Evolutionary conservation across 2,797 vertebrate species (phyloP).

Genomic region (Triplophysa yarkandensis): DNA sequence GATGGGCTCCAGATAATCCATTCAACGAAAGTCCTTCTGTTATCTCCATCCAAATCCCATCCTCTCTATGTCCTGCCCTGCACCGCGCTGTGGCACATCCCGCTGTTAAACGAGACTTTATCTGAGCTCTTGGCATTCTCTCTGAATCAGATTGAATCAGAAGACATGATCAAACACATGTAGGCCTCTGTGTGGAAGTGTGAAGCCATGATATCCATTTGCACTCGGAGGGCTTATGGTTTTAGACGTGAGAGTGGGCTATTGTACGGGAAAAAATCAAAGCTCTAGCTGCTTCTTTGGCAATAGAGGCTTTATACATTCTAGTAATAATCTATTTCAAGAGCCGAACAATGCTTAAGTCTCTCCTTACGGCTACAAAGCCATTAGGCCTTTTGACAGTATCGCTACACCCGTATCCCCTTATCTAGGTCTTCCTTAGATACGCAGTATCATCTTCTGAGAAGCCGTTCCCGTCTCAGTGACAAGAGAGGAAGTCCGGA

Average conservation of each 20-base stretch:
- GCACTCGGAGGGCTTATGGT: constrained; percentile 19
- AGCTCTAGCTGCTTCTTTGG: constrained; percentile 37
- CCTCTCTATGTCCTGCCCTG: constrained; percentile 34
- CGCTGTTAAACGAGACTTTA: constrained; percentile 17
- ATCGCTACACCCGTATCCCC: constrained; percentile 43
- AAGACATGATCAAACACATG: constrained; percentile 46
- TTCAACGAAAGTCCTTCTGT: constrained; percentile 10
- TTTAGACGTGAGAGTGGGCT: constrained; percentile 19
- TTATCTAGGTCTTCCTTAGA: constrained; percentile 46
- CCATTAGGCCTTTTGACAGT: constrained; percentile 50
- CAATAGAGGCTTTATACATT: constrained; percentile 40
- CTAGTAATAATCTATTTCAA: constrained; percentile 48
- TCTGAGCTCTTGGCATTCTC: constrained; percentile 16
- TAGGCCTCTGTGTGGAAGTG: constrained; percentile 28
- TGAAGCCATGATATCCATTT: constrained; percentile 34
- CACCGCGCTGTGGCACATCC: neutral
- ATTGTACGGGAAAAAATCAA: constrained; percentile 35
- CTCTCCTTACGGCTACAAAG: constrained; percentile 46
- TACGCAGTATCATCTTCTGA: constrained; percentile 46
- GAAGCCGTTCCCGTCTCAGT: constrained; percentile 39
- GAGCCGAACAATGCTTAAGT: constrained; percentile 31
- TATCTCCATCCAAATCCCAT: constrained; percentile 37
- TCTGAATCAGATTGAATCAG: constrained; percentile 31
- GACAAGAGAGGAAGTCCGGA: constrained; percentile 48
- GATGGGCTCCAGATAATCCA: neutral